A percentile compares a stretch with the other conserved stretches of the same genome.
phyloP scores from a whole-genome alignment of 1,140 invertebrate species.

The Drosophila jambulina region DNA sequence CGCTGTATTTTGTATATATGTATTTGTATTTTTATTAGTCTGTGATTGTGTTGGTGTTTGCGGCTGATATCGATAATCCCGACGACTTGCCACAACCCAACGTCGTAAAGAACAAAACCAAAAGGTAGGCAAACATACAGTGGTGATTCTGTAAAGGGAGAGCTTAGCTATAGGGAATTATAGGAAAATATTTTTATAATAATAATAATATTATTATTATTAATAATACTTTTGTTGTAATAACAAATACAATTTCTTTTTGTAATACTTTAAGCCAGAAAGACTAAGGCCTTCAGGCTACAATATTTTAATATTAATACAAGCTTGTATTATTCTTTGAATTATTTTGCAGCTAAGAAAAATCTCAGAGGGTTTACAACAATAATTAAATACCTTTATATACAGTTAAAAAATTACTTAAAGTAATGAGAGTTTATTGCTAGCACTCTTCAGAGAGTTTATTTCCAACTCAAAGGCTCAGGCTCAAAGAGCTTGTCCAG shows the following conservation, averaged over 20 bases:
- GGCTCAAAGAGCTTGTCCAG: not conserved
- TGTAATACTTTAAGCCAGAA: too few relatives aligned
- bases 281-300: too few relatives aligned
- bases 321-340: not conserved
- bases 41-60: constrained; percentile 10
- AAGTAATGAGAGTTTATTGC: not conserved
- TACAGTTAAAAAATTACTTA: not conserved
- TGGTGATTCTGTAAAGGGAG: not conserved
- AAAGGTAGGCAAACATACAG: constrained; percentile 3
- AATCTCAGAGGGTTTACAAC: not conserved
- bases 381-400: not conserved
- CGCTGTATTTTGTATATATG: not conserved
- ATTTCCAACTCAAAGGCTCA: not conserved
- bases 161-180: not conserved
- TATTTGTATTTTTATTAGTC: not conserved
- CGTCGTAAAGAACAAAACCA: not conserved
- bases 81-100: constrained; percentile 12
- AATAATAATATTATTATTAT: too few relatives aligned
- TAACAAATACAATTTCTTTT: too few relatives aligned
- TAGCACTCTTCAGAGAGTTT: not conserved
- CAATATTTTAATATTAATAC: not conserved
- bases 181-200: not conserved
- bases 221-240: too few relatives aligned
- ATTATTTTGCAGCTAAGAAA: not conserved
- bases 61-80: constrained; percentile 33